Evolutionary conservation across 2,113 vertebrate species (phyloP), one percentile per base, ranked within the genome.

Genomic region (Isichthys henryi): DNA sequence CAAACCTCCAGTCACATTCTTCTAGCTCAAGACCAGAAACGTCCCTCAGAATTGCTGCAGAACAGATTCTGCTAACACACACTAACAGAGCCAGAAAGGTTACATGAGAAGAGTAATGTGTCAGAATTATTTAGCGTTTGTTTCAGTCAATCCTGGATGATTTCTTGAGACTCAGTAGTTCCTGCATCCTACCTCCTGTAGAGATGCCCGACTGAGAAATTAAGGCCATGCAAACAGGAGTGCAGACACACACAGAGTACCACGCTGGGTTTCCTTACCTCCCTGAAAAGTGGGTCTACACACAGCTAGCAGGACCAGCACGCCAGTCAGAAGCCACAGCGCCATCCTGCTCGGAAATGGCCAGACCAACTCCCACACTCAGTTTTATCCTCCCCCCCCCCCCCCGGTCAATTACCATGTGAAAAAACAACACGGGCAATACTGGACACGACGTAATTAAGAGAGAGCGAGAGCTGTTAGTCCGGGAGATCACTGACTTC

Each of bases 371-470:
- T 95, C 93, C 92, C 93, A 94, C 92, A 94, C 92, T 93, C 96
- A 96, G 96, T 98, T 98, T 98, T 98, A 98, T 98, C 96, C 97
- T 95, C 94, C 94, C 94, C 94, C 95, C 95, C 39, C 39, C 52
- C 52, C 52, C 17, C 39, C 39, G 39, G 95, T 95, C 93, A 95
- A 96, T 96, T 95, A 95, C 94, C 94, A 93, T 95, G 94, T 94
- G 95, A 94, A 94, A 94, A 93, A 94, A 93, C 92, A 94, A 93
- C 90, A 92, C 91, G 6, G 35, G 74, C 15, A 93, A 94, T 94
- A 93, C 93, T 90, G 94, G 96, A 96, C 95, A 95, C 94, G 90
- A 93, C 96, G 95, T 96, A 97, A 95, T 96, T 96, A 96, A 92
- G 91, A 94, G 92, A 95, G 94, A 95, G 92, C 93, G 93, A 89